Evolutionary conservation across 2,797 vertebrate genomes (phyloP).

Genomic region (Chrysocyon brachyurus): DNA sequence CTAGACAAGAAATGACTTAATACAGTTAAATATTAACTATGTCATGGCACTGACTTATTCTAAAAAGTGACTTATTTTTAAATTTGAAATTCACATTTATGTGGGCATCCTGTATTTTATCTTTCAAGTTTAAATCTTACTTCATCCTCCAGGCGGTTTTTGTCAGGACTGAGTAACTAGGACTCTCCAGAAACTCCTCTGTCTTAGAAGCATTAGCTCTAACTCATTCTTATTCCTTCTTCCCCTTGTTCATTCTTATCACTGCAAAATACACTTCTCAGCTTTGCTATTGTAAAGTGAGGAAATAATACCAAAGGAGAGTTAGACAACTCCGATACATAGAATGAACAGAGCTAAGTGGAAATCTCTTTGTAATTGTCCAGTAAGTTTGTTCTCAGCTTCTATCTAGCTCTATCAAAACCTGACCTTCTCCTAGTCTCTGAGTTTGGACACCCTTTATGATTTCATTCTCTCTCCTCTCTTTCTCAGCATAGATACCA

Average conservation of each 20-base stretch:
- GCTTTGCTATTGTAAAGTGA: neutral
- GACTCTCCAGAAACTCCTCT: neutral
- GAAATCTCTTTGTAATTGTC: neutral
- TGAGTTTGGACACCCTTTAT: neutral
- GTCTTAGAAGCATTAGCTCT: conserved; percentile 36
- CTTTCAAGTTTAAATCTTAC: neutral
- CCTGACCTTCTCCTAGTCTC: neutral
- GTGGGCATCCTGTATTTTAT: neutral
- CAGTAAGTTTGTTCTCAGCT: neutral
- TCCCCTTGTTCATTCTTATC: neutral
- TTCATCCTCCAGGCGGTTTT: neutral
- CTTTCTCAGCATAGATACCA: neutral
- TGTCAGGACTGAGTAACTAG: neutral
- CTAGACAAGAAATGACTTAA: neutral
- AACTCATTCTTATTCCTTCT: neutral
- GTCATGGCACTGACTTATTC: neutral
- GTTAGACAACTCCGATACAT: neutral
- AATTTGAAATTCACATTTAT: conserved; percentile 11
- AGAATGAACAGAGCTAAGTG: neutral
- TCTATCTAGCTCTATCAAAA: neutral
- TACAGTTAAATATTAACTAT: neutral
- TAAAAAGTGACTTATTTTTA: neutral
- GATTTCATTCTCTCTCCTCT: neutral
- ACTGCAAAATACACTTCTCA: neutral
- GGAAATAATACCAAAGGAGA: neutral